A percentile compares a stretch with the other conserved stretches of the same genome.
These are phyloP conservation scores for Cuniculus paca DNA, from an alignment of 2,797 vertebrate genomes.

Conservation along the genomic window DNA sequence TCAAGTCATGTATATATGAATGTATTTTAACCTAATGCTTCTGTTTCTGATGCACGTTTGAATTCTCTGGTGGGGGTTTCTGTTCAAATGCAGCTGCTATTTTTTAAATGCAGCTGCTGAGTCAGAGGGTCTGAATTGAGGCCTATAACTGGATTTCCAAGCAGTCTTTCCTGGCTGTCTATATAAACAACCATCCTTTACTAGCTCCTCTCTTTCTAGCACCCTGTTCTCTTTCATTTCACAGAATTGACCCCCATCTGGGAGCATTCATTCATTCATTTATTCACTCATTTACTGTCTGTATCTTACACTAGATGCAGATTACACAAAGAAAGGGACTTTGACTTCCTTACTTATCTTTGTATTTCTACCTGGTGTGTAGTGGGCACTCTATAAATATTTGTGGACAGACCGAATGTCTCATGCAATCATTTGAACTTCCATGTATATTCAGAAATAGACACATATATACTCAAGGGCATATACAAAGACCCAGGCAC, in stretches of 20 bases:
- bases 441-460: background rate
- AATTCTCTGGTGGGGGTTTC: background rate
- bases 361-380: background rate
- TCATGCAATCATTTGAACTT: background rate
- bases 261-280: background rate
- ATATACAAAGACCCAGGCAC: background rate
- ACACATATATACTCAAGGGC: background rate
- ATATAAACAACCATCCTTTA: background rate
- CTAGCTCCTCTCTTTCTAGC: background rate
- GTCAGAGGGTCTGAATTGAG: background rate
- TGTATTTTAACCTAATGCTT: conserved; percentile 4
- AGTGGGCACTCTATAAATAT: background rate
- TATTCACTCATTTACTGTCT: background rate
- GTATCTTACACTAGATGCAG: background rate
- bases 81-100: background rate
- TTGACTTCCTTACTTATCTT: background rate
- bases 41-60: background rate
- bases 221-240: background rate
- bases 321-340: background rate
- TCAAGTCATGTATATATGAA: background rate
- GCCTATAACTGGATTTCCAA: background rate
- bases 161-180: background rate
- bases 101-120: background rate
- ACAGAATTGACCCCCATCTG: background rate
- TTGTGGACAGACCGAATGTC: background rate